Base-by-base conservation (phyloP, 2,888 invertebrate genomes). In the Philhelius pedissequus region DNA sequence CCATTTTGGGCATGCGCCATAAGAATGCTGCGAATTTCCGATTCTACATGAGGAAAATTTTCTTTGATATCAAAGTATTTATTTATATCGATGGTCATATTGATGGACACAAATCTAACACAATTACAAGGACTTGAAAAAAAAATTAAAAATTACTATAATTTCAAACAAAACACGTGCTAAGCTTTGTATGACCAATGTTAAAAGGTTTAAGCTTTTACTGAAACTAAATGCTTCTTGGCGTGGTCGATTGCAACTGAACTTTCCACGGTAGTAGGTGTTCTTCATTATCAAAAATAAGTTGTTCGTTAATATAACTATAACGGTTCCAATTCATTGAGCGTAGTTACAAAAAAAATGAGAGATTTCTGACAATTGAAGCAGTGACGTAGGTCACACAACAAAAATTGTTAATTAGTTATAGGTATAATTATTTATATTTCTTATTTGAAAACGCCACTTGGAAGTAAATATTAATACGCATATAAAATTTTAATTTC, bases 1-100 rank as follows among this genome's bases (percentile, higher is more conserved):
- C 91, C 91, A 74, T 89, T 88, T 83, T 90, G 89, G 80, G 91
- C 90, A 87, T 90, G 89, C 76, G 89, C 77, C 66, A 89, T 86
- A 66, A 91, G 86, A 86, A 91, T 91, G 70, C 88, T 88, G 30
- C 90, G 90, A 54, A 91, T 86, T 76, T 90, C 89, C 11, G 86
- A 78, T 86, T 91, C 89, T 32, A 91, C 86, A 27, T 90, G 89
- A 50, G 90, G 90, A 78, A 87, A 84, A 30, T 91, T 89, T 8
- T 89, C 89, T 11, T 89, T 89, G 58, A 90, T 73, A 43, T 86
- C 86, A 5, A 88, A 27, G 48, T 89, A 89, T 6, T 80, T 84
- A 75, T 87, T 77, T 18, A 88, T 88, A 75, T 88, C 86, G 73
- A 90, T 89, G 71, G 90, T 90, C 90, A 90, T 90, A 32, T 79